Evolutionary conservation across 2,888 invertebrate species (phyloP), one percentile per base, ranked within the genome.

Genomic region (Caenorhabditis sp.): DNA sequence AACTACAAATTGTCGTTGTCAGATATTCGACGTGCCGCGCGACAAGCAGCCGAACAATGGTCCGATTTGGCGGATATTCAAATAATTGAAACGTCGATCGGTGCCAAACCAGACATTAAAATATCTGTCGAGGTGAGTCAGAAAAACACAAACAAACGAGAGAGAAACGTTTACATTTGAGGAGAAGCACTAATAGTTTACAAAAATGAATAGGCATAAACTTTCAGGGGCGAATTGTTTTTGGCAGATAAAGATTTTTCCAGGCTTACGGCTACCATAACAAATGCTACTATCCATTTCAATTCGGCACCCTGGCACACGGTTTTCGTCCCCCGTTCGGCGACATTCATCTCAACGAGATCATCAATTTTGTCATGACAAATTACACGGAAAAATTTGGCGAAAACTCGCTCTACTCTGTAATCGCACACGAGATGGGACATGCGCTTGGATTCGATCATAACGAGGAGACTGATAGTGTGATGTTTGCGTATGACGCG

Each of bases 361-460:
- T 64, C 27, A 61, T 70, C 26, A 37, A 50, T 1, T 75, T 69
- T 49, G 57, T 51, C 10, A 75, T 70, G 69, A 62, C 67, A 8
- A 66, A 69, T 43, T 75, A 54, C 58, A 75, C 75, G 0, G 59
- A 64, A 27, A 19, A 26, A 19, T 19, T 31, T 67, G 10, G 60
- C 66, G 66, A 50, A 6, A 62, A 69, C 55, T 75, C 75, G 1
- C 24, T 75, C 0, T 70, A 63, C 36, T 62, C 75, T 0, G 75
- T 75, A 0, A 69, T 75, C 4, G 69, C 69, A 36, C 75, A 75
- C 37, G 75, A 75, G 37, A 75, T 75, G 69, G 75, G 75, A 26
- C 75, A 75, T 53, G 66, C 75, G 31, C 55, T 75, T 6, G 75
- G 75, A 27, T 75, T 75, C 54, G 59, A 64, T 51, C 75, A 75